These are phyloP conservation scores for Yponomeuta evonymella DNA, from an alignment of 2,888 invertebrate genomes.

Conservation along the genomic window DNA sequence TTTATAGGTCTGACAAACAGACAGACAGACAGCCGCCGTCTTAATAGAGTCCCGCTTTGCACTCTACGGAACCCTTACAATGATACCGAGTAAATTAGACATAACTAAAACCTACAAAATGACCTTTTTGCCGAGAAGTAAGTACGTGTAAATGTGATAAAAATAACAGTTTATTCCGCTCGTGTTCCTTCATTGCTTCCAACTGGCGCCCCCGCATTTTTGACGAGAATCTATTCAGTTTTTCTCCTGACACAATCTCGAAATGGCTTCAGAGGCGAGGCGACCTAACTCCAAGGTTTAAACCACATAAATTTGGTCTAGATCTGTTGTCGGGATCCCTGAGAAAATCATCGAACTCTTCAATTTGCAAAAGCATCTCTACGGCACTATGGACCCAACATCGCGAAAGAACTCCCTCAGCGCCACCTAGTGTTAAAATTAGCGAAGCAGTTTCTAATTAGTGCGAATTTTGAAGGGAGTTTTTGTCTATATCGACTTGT, in stretches of 20 bases:
- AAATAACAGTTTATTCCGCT: background rate
- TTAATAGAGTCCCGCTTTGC: too few relatives aligned
- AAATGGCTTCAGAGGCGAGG: background rate
- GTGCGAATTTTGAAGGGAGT: too few relatives aligned
- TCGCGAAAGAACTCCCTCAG: too few relatives aligned
- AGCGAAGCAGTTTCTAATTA: too few relatives aligned
- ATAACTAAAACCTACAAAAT: background rate
- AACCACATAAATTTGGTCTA: background rate
- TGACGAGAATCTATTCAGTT: background rate
- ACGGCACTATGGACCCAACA: too few relatives aligned
- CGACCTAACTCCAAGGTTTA: background rate
- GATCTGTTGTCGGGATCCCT: too few relatives aligned
- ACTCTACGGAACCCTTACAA: background rate
- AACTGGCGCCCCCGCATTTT: background rate
- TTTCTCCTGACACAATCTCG: background rate
- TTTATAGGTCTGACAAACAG: background rate
- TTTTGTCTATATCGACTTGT: too few relatives aligned
- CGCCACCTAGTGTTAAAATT: too few relatives aligned
- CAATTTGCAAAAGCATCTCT: too few relatives aligned
- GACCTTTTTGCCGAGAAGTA: background rate
- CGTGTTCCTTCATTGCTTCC: background rate
- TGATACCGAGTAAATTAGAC: too few relatives aligned
- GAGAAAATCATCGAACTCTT: too few relatives aligned
- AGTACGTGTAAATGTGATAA: background rate
- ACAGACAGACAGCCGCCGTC: background rate